phyloP scores from a whole-genome alignment of 2,113 vertebrate species.

The Elanoides forficatus region DNA sequence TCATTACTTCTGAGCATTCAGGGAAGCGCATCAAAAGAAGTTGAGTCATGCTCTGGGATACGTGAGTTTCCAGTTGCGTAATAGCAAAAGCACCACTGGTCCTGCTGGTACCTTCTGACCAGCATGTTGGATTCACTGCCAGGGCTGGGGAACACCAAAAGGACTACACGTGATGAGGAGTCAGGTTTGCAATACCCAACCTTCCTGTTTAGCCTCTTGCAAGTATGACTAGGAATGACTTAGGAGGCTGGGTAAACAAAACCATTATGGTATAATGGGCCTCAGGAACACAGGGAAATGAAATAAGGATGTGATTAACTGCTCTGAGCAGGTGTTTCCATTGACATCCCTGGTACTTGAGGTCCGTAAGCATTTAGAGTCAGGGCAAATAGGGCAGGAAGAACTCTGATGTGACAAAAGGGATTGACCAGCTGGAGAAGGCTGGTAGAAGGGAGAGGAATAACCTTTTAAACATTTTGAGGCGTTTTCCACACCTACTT shows the following conservation, averaged over 20 bases:
- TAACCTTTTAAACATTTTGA: neutral
- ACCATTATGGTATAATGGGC: neutral
- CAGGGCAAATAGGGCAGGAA: neutral
- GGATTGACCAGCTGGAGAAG: neutral
- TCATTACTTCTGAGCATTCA: neutral
- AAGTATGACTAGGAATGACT: neutral
- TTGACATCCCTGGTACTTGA: neutral
- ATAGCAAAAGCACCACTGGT: neutral
- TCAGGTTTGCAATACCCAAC: neutral
- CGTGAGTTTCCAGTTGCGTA: neutral
- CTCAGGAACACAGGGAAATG: neutral
- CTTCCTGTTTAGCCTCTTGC: neutral
- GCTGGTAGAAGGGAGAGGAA: neutral
- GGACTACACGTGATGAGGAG: neutral
- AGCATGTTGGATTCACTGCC: neutral
- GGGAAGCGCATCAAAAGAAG: neutral
- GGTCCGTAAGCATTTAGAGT: neutral
- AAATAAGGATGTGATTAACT: neutral
- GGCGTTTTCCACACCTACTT: neutral
- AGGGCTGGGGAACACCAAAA: neutral
- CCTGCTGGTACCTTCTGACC: neutral
- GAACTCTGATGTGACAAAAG: neutral
- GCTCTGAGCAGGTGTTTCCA: neutral
- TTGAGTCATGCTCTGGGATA: neutral
- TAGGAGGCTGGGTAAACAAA: conserved; percentile 20